Percentiles rank a stretch among this genome's conserved stretches.
Conservation (phyloP, 2,888 invertebrate genomes). For the Sinopyrophorus schimmeli region DNA sequence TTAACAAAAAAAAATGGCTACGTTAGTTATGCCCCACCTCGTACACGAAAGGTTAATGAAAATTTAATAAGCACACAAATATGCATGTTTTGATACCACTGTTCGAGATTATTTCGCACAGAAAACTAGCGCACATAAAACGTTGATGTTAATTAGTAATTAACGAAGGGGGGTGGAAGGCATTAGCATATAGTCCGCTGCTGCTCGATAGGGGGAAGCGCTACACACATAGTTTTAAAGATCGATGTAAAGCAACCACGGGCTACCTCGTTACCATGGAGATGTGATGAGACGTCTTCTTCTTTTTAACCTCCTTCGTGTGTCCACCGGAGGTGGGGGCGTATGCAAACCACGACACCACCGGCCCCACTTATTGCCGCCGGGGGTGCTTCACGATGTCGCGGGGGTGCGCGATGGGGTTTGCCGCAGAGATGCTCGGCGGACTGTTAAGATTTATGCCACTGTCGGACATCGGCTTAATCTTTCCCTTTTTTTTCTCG, state of each 20-base stretch:
- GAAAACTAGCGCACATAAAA: too few relatives aligned
- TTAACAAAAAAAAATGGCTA: too few relatives aligned
- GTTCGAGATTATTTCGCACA: too few relatives aligned
- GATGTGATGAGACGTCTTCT: constrained; percentile 58
- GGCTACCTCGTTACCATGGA: constrained; percentile 59
- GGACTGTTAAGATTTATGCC: constrained; percentile 31
- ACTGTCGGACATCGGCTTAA: constrained; percentile 20
- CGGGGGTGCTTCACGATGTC: constrained; percentile 35
- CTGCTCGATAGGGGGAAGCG: constrained; percentile 41
- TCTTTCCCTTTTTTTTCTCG: constrained; percentile 9
- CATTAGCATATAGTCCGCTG: constrained; percentile 37
- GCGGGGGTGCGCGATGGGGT: constrained; percentile 28
- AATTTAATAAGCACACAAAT: too few relatives aligned
- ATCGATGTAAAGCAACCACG: constrained; percentile 58
- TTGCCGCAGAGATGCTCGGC: constrained; percentile 31
- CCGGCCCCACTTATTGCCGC: constrained; percentile 41
- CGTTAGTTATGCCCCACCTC: too few relatives aligned
- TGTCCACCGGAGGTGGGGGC: constrained; percentile 50
- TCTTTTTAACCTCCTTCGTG: constrained; percentile 57
- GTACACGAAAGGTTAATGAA: too few relatives aligned
- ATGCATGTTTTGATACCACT: too few relatives aligned
- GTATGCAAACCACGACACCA: constrained; percentile 48
- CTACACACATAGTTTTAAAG: constrained; percentile 55
- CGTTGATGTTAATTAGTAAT: constrained; percentile 24
- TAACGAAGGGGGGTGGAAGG: constrained; percentile 14